phyloP scores from a whole-genome alignment of 2,797 vertebrate genomes.

The Centropyge bicolor region DNA sequence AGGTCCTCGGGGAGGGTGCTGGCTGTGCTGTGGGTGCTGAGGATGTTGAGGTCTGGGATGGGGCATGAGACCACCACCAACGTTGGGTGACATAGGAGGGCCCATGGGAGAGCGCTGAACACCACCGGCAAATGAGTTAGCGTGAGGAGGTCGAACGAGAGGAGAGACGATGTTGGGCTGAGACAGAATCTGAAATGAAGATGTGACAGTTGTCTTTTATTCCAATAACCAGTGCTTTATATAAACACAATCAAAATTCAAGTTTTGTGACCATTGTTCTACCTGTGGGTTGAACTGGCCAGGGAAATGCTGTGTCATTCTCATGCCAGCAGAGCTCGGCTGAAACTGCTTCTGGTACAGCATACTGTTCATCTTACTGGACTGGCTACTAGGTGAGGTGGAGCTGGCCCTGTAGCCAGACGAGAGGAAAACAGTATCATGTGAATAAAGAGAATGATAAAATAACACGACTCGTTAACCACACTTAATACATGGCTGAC shows the following conservation, averaged over 20 bases:
- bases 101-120: slow-evolving; percentile 94
- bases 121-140: slow-evolving; percentile 93
- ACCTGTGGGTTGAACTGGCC: slow-evolving; percentile 98
- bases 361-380: slow-evolving; percentile 98
- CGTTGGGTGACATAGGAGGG: slow-evolving; percentile 88
- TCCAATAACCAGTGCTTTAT: background rate
- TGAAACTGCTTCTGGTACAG: slow-evolving; percentile 99
- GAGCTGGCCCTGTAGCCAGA: slow-evolving; percentile 90
- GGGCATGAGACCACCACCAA: slow-evolving; percentile 94
- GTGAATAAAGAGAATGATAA: background rate
- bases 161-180: slow-evolving; percentile 97
- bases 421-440: background rate
- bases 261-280: background rate
- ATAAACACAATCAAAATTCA: background rate
- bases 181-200: slow-evolving; percentile 90
- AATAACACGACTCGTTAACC: background rate
- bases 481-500: background rate
- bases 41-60: slow-evolving; percentile 89
- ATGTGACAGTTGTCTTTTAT: background rate
- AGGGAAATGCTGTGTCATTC: slow-evolving; percentile 95
- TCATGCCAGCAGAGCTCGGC: slow-evolving; percentile 90
- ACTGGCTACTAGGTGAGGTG: slow-evolving; percentile 97
- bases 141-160: slow-evolving; percentile 93
- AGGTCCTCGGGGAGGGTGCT: slow-evolving; percentile 89
- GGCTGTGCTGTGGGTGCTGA: slow-evolving; percentile 86